Percentiles rank a stretch among this genome's conserved stretches.
These are phyloP conservation scores for Herpailurus yagouaroundi DNA, from an alignment of 2,113 vertebrate species.

Conservation along the genomic window DNA sequence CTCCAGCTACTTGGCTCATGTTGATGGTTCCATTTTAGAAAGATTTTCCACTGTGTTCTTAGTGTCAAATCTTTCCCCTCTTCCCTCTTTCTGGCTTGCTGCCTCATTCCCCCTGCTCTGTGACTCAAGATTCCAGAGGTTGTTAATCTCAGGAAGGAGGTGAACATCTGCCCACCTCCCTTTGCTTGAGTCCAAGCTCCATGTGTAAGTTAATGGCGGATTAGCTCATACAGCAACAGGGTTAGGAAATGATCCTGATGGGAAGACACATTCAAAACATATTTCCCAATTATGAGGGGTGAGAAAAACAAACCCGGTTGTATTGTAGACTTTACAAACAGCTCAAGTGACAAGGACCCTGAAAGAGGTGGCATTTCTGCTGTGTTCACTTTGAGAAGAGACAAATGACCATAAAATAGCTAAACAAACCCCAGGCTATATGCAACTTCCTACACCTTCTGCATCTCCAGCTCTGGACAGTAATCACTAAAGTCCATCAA, in stretches of 20 bases:
- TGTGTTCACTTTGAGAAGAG: slow-evolving; percentile 11
- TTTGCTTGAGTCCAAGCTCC: slow-evolving; percentile 33
- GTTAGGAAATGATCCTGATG: not conserved
- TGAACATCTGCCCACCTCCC: not conserved
- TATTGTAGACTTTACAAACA: not conserved
- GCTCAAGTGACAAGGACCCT: not conserved
- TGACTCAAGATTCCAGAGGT: slow-evolving; percentile 36
- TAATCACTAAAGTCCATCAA: slow-evolving; percentile 11
- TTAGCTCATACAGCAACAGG: not conserved
- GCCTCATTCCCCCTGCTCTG: not conserved
- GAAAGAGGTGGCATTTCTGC: not conserved
- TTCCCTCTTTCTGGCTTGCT: slow-evolving; percentile 6
- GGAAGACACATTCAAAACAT: slow-evolving; percentile 25
- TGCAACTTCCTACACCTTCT: slow-evolving; percentile 8
- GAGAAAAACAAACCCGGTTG: not conserved
- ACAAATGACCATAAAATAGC: not conserved
- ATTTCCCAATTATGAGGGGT: not conserved
- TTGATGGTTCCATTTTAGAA: not conserved
- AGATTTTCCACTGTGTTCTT: slow-evolving; percentile 26
- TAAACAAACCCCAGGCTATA: not conserved
- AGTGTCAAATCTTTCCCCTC: not conserved
- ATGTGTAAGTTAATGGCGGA: slow-evolving; percentile 22
- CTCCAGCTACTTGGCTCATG: not conserved
- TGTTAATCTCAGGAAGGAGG: slow-evolving; percentile 40
- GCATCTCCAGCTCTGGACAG: not conserved